Evolutionary conservation across 2,888 invertebrate species (phyloP), one percentile per base, ranked within the genome.

Genomic region (Cylloceria caligata): DNA sequence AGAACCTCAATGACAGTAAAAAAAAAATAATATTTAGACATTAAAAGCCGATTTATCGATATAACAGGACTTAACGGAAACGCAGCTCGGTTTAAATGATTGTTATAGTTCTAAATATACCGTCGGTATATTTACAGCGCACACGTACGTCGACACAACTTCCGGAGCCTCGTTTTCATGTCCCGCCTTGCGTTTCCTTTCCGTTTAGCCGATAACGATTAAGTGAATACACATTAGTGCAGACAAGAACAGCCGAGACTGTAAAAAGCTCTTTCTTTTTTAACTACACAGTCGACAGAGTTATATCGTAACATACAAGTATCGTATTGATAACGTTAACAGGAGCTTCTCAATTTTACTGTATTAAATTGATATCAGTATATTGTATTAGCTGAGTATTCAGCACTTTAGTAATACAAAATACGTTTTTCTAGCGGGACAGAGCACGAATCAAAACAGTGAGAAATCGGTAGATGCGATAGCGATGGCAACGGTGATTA

Each of bases 121-220:
- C 36, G 19, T 34, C n/a, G 30, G 30, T 30, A 5, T 16, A 21
- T 7, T 49, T 21, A 3, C 11, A 13, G 52, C 55, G 30, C n/a
- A 13, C 27, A 34, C 60, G 2, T 36, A 34, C 60, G 19, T 19
- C 16, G 19, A n/a, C 60, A 34, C 27, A 2, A 55, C 60, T 36
- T 60, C 60, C 60, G 60, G 60, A 19, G 36, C n/a, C 30, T 57
- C 55, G n/a, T 27, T 57, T 57, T 57, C 16, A 30, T 27, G n/a
- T 27, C 24, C 27, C 55, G 30, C n/a, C n/a, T 34, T 60, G 9
- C 60, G 36, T 60, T 60, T 60, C 60, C 60, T 60, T 60, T 60
- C 60, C 60, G 60, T 60, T 34, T 34, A 6, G 9, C 36, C 19
- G 60, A 60, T 60, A 60, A 60, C 36, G 60, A 60, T 2, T 13